Base-by-base conservation (phyloP, 1,140 invertebrate species). In the Aphelenchoides besseyi region DNA sequence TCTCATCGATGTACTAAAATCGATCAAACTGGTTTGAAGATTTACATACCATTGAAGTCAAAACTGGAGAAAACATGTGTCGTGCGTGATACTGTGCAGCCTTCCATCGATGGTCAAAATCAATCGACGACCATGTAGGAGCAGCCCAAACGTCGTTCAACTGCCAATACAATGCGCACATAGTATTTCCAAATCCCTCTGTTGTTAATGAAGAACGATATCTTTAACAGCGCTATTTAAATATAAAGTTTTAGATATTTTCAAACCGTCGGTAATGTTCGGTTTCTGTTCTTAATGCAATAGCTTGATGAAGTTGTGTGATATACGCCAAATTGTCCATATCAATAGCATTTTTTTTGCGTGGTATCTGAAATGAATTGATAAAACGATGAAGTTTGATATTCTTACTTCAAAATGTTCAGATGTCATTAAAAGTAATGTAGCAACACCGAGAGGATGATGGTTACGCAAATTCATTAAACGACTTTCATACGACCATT, bases 151-250 rank as follows among this genome's bases (percentile, higher is more conserved):
- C 92, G 86, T 98, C 95, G 86, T 98, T 98, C 0, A 98, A 85
- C 85, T 98, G 96, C 97, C 97, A 99, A 86, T 97, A 98, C 41
- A 99, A 87, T 16, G 95, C 94, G 16, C 96, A 96, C 92, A 96
- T 97, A 0, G 88, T 89, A 30, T 86, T 75, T 0, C 86, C 86
- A 68, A 80, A 33, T 8, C 86, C 85, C 69, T 79, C 71, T 9
- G 64, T 61, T 26, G 82, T 74, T 23, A 85, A 26, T 28, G 53
- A 30, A 32, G 69, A 66, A 18, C 82, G 72, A 59, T 81, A 84
- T 54, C 78, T 81, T 18, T 37, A 70, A 69, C 33, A 3, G 26
- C n/a, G n/a, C n/a, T n/a, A 23, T 3, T 32, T 72, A 76, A 78
- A 9, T n/a, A 53, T 71, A 18, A 75, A 16, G 8, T 63, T 33